Evolutionary conservation across 2,888 invertebrate genomes (phyloP).

Genomic region (Autographa gamma): DNA sequence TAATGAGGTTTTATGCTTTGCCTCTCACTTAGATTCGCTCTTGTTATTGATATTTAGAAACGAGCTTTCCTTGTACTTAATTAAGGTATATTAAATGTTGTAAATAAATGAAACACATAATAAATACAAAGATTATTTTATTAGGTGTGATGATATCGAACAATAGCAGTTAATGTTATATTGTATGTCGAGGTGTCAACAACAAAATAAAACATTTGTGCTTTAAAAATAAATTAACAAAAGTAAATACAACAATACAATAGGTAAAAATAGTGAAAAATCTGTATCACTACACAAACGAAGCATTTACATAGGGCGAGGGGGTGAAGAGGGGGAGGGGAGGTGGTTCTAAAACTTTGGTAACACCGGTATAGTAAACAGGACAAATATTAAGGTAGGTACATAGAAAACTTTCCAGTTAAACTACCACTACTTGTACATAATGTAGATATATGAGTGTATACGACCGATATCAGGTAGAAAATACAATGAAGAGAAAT

Average conservation of each 20-base stretch:
- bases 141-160: conserved; percentile 87
- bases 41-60: too few relatives aligned
- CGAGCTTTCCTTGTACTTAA: too few relatives aligned
- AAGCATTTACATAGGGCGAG: conserved; percentile 85
- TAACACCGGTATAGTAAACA: conserved; percentile 46
- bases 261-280: conserved; percentile 73
- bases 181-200: conserved; percentile 85
- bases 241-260: conserved; percentile 85
- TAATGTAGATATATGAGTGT: conserved; percentile 54
- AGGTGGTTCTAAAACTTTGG: conserved; percentile 61
- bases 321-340: conserved; percentile 23
- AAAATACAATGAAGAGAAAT: conserved; percentile 53
- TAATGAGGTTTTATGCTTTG: background rate
- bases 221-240: conserved; percentile 88
- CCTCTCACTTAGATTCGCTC: background rate
- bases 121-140: conserved; percentile 87
- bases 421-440: conserved; percentile 48
- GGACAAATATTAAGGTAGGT: conserved; percentile 43
- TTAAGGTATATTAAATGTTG: too few relatives aligned
- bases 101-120: conserved; percentile 67
- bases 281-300: conserved; percentile 72
- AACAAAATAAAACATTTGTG: conserved; percentile 88
- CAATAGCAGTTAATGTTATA: conserved; percentile 86
- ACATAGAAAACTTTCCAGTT: conserved; percentile 34
- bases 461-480: conserved; percentile 51